A percentile compares a stretch with the other conserved stretches of the same genome.
Conservation (phyloP, 2,113 vertebrate genomes). For the Columbina picui region DNA sequence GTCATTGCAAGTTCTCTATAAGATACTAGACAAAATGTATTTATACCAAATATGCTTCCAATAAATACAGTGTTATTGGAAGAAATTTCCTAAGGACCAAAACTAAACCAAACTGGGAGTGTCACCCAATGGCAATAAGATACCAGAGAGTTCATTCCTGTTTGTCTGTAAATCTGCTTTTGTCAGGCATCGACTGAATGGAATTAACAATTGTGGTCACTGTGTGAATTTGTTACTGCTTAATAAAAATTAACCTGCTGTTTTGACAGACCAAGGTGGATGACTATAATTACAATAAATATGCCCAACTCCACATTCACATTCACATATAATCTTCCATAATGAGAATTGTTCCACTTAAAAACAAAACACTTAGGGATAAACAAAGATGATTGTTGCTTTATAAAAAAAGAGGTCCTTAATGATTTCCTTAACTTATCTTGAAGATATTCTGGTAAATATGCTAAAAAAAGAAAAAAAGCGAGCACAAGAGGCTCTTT, state of each 20-base stretch:
- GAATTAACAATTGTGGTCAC: background rate
- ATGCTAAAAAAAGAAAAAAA: conserved; percentile 92
- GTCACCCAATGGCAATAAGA: background rate
- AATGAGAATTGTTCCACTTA: background rate
- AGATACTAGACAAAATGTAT: background rate
- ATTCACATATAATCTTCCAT: background rate
- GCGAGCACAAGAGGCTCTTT: conserved; percentile 74
- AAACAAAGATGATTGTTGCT: background rate
- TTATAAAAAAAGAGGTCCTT: background rate
- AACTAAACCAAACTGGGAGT: background rate
- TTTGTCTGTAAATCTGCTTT: background rate
- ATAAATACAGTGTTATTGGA: background rate
- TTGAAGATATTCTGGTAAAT: conserved; percentile 86
- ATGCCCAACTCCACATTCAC: background rate
- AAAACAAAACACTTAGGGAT: background rate
- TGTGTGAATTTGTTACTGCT: background rate
- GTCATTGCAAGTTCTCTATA: background rate
- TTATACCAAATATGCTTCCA: background rate
- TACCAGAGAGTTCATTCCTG: background rate
- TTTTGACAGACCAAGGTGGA: background rate
- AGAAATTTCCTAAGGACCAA: background rate
- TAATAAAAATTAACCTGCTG: background rate
- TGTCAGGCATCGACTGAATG: background rate
- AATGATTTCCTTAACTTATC: conserved; percentile 67
- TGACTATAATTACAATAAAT: background rate